These are phyloP conservation scores for Hecatera dysodea DNA, from an alignment of 2,888 invertebrate species.

Conservation along the genomic window DNA sequence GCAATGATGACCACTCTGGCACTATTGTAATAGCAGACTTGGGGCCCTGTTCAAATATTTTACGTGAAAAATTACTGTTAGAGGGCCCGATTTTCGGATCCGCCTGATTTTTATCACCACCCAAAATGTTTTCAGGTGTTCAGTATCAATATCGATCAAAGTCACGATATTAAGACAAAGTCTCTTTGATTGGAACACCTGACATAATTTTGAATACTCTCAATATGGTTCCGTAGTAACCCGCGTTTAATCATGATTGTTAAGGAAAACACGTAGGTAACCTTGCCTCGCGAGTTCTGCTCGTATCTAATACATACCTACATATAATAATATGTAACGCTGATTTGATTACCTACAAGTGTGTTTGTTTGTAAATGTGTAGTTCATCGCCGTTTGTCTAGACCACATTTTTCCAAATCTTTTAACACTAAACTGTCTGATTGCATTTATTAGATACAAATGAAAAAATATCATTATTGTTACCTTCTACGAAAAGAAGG, in stretches of 20 bases:
- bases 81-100: background rate
- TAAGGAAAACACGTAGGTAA: slow-evolving; percentile 60
- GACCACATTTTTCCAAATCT: background rate
- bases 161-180: background rate
- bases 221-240: slow-evolving; percentile 15
- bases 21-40: too few species aligned
- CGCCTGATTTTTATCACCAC: background rate
- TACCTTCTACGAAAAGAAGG: background rate
- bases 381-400: background rate
- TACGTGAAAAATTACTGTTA: background rate
- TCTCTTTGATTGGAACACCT: background rate
- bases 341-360: background rate
- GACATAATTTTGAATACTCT: background rate
- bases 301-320: slow-evolving; percentile 24
- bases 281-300: slow-evolving; percentile 61
- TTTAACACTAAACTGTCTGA: background rate
- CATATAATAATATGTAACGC: slow-evolving; percentile 18
- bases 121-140: background rate
- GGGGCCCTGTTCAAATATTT: background rate
- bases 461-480: too few species aligned
- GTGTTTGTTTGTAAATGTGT: background rate
- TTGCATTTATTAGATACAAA: too few species aligned
- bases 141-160: background rate
- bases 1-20: too few species aligned
- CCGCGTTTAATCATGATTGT: slow-evolving; percentile 18